phyloP scores from a whole-genome alignment of 2,797 vertebrate genomes.

The Acanthis flammea region DNA sequence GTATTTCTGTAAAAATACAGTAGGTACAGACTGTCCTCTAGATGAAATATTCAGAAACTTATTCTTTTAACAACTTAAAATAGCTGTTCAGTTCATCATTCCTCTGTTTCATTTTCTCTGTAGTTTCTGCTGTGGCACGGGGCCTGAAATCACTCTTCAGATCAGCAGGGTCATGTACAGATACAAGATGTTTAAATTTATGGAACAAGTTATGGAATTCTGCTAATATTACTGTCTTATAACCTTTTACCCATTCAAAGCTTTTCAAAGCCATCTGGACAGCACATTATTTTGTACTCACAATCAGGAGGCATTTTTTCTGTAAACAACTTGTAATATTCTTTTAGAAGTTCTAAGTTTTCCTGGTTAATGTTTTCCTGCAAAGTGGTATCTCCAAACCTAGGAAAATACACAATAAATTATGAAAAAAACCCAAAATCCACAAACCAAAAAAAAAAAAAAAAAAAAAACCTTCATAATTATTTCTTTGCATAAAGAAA shows the following conservation, averaged over 20 bases:
- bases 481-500: not conserved
- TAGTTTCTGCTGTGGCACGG: not conserved
- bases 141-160: not conserved
- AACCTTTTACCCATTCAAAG: not conserved
- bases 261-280: not conserved
- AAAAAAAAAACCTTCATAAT: not conserved
- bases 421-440: not conserved
- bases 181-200: not conserved
- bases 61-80: not conserved
- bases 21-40: not conserved
- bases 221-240: not conserved
- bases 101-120: not conserved
- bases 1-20: not conserved
- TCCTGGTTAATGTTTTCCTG: slow-evolving; percentile 98
- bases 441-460: not conserved
- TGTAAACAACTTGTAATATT: slow-evolving; percentile 90
- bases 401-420: slow-evolving; percentile 59
- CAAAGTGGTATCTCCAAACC: slow-evolving; percentile 96
- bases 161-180: not conserved
- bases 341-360: slow-evolving; percentile 91
- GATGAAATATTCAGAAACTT: not conserved
- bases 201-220: not conserved
- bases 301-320: slow-evolving; percentile 92
- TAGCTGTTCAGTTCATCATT: not conserved
- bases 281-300: slow-evolving; percentile 76